These are phyloP conservation scores for Volucella zonaria DNA, from an alignment of 2,888 invertebrate species.

Conservation along the genomic window DNA sequence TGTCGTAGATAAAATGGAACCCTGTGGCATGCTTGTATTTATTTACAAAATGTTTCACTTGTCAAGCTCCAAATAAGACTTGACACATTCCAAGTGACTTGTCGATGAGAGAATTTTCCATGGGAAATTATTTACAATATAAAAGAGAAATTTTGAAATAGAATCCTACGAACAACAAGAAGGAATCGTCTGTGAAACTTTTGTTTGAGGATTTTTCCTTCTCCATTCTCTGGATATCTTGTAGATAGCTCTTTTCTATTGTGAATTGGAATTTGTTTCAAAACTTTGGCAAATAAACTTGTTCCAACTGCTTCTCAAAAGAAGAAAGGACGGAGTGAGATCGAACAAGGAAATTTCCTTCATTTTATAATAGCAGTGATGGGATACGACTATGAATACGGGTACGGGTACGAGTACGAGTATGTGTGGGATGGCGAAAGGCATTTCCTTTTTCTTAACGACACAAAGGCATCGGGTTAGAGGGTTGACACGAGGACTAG, in stretches of 20 bases:
- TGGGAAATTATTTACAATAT: too few species aligned
- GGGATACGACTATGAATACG: constrained; percentile 12
- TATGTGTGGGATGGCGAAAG: background rate
- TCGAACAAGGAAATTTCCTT: background rate
- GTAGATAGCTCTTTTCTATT: constrained; percentile 31
- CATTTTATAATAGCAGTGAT: constrained; percentile 1
- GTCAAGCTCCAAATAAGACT: too few species aligned
- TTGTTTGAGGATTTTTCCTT: constrained; percentile 10
- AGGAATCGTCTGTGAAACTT: constrained; percentile 49
- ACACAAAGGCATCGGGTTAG: constrained; percentile 7
- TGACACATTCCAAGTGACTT: too few species aligned
- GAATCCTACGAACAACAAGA: background rate
- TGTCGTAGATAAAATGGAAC: too few species aligned
- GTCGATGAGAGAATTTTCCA: too few species aligned
- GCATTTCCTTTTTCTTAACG: too few species aligned
- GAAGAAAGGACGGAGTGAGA: background rate
- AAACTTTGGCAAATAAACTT: constrained; percentile 63
- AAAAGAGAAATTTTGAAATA: too few species aligned
- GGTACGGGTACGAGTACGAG: constrained; percentile 19
- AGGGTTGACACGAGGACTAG: background rate
- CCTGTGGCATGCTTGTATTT: too few species aligned
- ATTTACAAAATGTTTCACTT: too few species aligned
- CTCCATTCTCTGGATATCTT: constrained; percentile 1
- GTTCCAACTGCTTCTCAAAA: constrained; percentile 25
- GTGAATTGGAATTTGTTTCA: constrained; percentile 67